Base-by-base conservation (phyloP, 1,140 invertebrate species). In the Sitodiplosis mosellana region DNA sequence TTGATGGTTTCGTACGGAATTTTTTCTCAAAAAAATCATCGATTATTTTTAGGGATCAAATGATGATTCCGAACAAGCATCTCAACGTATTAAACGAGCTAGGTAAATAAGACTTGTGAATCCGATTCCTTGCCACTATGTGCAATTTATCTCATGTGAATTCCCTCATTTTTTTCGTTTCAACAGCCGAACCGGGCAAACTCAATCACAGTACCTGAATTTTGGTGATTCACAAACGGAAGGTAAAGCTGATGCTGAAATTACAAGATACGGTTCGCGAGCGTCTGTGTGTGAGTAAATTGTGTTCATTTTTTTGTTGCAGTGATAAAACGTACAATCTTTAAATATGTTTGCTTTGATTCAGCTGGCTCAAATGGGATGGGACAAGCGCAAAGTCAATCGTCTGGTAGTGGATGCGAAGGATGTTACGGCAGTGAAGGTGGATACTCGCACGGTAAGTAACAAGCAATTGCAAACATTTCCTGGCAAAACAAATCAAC, bases 321-420 rank as follows among this genome's bases (percentile, higher is more conserved):
- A 38, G 15, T 17, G 36, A 38, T n/a, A 5, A n/a, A 38, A 7
- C 2, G 7, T 46, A 45, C 14, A 33, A 47, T 2, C 2, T 46
- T 22, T 47, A 33, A 36, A 34, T 33, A 48, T 45, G 2, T 38
- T 36, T 37, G n/a, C 33, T 6, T 18, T 37, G 27, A 27, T 27
- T 52, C 46, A 81, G 79, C 71, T 69, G 78, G 78, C 18, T 75
- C 62, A 21, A 78, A 74, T 58, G 81, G 81, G 48, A 84, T 85
- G 78, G 81, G 81, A 2, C 80, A 83, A 69, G 81, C 81, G 1
- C 83, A 87, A 66, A 86, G 83, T 68, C 76, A 78, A 58, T 71
- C 72, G 34, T 67, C 72, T 40, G 69, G 67, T 21, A 71, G 72
- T 46, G 69, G 71, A 36, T 70, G 61, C 48, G 68, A 65, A 44